Evolutionary conservation across 2,888 invertebrate genomes (phyloP), one percentile per base, ranked within the genome.

Genomic region (Drosophila emarginata): DNA sequence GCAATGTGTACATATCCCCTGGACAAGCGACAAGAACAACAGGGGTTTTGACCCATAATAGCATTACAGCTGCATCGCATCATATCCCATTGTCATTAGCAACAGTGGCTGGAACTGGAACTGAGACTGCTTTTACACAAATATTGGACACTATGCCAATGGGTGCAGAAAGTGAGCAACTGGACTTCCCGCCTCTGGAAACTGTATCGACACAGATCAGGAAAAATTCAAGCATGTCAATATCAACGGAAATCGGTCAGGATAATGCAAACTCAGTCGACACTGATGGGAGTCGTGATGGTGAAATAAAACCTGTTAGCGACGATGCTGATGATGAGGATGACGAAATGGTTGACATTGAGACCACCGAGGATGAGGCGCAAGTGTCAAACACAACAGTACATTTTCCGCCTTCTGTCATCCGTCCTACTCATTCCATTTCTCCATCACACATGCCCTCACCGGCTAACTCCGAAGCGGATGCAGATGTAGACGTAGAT

Each of bases 301-400:
- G 18, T 18, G 45, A 45, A 12, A 45, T 18, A 14, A 45, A 45
- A 21, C 18, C 45, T 21, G 14, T 23, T 9, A 62, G 50, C 12
- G 67, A 51, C 0, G 66, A 71, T 21, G 78, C 70, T 4, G 75
- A 78, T 0, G 66, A 71, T 4, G 83, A 82, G 15, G 85, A 85
- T 14, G 90, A 97, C 82, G 96, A 96, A 90, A 94, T 95, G 77
- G 96, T 97, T 11, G 97, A 97, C 88, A 96, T 97, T 76, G 97
- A 97, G 90, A 96, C 96, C 9, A 96, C 96, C 0, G 96, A 96
- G 85, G 96, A 96, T 77, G 96, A 95, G 36, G 52, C 66, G 14
- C 11, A 62, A 64, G 23, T 58, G 36, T 18, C 11, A 32, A 60
- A 15, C 12, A 45, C 50, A 26, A 58, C 66, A 23, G 26, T 12